These are phyloP conservation scores for Chelonus insularis DNA, from an alignment of 1,140 invertebrate species.

Conservation along the genomic window DNA sequence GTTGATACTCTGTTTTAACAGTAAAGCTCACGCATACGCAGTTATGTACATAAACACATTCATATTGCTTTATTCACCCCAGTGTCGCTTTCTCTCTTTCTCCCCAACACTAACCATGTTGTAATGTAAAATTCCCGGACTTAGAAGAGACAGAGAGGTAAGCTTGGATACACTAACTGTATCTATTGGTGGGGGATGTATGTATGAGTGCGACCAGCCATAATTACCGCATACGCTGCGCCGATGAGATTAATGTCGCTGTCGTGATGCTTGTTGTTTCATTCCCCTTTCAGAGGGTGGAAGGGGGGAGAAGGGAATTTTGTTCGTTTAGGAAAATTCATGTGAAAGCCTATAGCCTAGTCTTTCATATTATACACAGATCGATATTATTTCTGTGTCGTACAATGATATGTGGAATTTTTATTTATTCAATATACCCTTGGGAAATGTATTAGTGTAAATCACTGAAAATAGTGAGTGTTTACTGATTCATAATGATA, in stretches of 20 bases:
- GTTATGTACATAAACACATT: neutral
- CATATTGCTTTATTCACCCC: conserved; percentile 19
- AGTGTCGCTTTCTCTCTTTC: conserved; percentile 2
- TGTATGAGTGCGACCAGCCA: conserved; percentile 36
- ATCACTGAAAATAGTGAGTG: too few relatives aligned
- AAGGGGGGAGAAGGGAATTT: conserved; percentile 17
- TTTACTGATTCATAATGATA: too few relatives aligned
- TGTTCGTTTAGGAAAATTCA: conserved; percentile 25
- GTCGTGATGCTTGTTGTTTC: conserved; percentile 29
- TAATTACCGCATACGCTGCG: conserved; percentile 46
- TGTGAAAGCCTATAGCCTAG: neutral
- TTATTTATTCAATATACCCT: too few relatives aligned
- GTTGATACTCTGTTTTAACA: neutral
- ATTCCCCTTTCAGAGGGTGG: conserved; percentile 6
- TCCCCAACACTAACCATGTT: neutral
- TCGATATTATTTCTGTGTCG: neutral
- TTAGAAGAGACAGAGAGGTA: neutral
- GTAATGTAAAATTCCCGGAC: neutral
- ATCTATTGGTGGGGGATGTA: neutral
- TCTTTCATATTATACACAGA: neutral
- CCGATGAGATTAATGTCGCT: conserved; percentile 50
- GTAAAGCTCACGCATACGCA: neutral
- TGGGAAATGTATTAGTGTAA: too few relatives aligned
- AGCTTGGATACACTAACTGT: neutral
- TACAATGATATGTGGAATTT: too few relatives aligned